phyloP scores from a whole-genome alignment of 2,888 invertebrate species.

The Trisateles emortualis region DNA sequence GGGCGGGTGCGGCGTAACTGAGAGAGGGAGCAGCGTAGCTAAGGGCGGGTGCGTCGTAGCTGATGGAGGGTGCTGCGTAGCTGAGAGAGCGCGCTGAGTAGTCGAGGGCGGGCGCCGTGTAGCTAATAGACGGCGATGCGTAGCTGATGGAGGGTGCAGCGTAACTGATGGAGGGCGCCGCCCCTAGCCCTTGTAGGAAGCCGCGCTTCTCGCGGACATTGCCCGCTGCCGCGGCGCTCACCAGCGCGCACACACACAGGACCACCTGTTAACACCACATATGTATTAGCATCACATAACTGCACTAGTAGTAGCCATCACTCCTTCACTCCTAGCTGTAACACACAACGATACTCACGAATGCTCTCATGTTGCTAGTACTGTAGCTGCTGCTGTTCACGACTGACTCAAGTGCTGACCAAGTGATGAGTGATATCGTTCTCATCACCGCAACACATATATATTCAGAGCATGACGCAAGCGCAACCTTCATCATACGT shows the following conservation, averaged over 20 bases:
- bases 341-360: slow-evolving; percentile 1
- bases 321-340: background rate
- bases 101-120: slow-evolving; percentile 18
- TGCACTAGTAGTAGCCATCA: background rate
- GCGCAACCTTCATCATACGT: too few relatives aligned
- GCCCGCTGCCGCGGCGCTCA: slow-evolving; percentile 3
- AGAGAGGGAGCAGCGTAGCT: background rate
- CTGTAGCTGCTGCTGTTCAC: background rate
- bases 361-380: slow-evolving; percentile 1
- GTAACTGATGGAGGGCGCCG: background rate
- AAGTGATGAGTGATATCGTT: background rate
- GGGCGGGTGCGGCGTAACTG: slow-evolving; percentile 15
- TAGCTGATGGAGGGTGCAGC: background rate
- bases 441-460: background rate
- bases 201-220: slow-evolving; percentile 13
- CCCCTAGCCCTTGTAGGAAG: slow-evolving; percentile 5
- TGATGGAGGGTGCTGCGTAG: slow-evolving; percentile 23
- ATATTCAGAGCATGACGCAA: background rate
- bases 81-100: slow-evolving; percentile 12
- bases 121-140: slow-evolving; percentile 10
- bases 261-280: slow-evolving; percentile 3
- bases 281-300: background rate
- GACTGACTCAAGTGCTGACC: background rate
- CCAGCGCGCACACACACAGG: slow-evolving; percentile 9
- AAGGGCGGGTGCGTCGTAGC: slow-evolving; percentile 18